Evolutionary conservation across 35 echinoderm and acorn worm species (phyloP).

Genomic region (Ophioderma brevispina): DNA sequence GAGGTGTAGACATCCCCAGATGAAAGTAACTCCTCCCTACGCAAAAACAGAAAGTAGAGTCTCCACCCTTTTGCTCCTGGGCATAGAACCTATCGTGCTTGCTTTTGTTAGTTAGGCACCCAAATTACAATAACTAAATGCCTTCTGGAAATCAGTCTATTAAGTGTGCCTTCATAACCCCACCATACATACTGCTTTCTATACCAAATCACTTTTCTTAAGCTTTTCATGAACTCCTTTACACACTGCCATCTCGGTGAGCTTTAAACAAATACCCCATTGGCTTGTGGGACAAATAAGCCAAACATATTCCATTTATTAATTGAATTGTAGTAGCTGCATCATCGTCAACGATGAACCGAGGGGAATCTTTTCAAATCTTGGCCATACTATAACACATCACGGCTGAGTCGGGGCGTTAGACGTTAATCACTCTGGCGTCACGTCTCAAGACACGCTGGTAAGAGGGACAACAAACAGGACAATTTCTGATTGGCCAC

Average conservation of each 20-base stretch:
- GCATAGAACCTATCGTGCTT: not conserved
- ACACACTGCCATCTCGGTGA: not conserved
- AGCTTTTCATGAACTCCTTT: slow-evolving; percentile 1
- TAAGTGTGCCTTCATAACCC: not conserved
- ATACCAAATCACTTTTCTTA: slow-evolving; percentile 6
- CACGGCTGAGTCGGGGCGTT: not conserved
- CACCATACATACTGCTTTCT: not conserved
- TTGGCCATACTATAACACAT: no score
- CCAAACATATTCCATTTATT: slow-evolving; percentile 11
- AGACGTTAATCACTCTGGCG: not conserved
- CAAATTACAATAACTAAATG: slow-evolving; percentile 1
- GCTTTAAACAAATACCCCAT: slow-evolving; percentile 6
- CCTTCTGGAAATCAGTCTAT: not conserved
- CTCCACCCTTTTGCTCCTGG: not conserved
- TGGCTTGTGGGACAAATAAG: slow-evolving; percentile 1
- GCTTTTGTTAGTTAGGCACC: not conserved
- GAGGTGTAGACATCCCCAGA: not conserved
- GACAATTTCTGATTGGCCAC: not conserved
- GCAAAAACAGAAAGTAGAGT: not conserved
- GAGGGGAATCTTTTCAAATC: not conserved
- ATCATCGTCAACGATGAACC: not conserved
- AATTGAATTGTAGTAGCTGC: not conserved
- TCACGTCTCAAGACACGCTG: not conserved
- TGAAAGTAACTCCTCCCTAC: slow-evolving; percentile 5
- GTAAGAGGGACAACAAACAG: not conserved